Conservation (phyloP, 2,888 invertebrate species). For the Shargacucullia verbasci region DNA sequence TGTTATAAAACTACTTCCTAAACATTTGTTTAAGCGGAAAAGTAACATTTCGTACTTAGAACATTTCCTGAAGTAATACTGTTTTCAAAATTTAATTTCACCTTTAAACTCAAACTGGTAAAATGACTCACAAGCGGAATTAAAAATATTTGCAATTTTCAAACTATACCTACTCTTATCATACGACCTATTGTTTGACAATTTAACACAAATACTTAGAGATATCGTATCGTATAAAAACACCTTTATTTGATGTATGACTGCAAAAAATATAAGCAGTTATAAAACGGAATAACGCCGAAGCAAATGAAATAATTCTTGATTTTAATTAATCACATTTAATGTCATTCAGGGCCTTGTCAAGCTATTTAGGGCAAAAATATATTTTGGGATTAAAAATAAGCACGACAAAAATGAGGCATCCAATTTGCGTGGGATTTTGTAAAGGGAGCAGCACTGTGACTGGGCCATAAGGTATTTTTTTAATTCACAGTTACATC, state of each 20-base stretch:
- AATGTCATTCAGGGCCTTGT: too few relatives aligned
- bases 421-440: neutral
- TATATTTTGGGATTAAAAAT: neutral
- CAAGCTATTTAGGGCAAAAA: neutral
- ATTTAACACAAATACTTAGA: slow-evolving; percentile 24
- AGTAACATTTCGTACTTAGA: neutral
- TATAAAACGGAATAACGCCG: too few relatives aligned
- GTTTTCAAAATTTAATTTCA: neutral
- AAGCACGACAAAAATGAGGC: neutral
- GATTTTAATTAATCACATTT: too few relatives aligned
- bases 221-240: slow-evolving; percentile 11
- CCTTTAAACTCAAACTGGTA: too few relatives aligned
- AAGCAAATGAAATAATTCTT: too few relatives aligned
- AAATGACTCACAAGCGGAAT: too few relatives aligned
- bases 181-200: slow-evolving; percentile 15
- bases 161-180: slow-evolving; percentile 14
- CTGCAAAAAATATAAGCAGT: slow-evolving; percentile 8
- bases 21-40: slow-evolving; percentile 32
- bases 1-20: slow-evolving; percentile 52
- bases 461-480: neutral
- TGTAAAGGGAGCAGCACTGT: neutral
- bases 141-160: neutral
- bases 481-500: neutral
- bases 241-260: slow-evolving; percentile 40
- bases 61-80: neutral